Base-by-base conservation (phyloP, 2,888 invertebrate species). In the Amorpha juglandis region DNA sequence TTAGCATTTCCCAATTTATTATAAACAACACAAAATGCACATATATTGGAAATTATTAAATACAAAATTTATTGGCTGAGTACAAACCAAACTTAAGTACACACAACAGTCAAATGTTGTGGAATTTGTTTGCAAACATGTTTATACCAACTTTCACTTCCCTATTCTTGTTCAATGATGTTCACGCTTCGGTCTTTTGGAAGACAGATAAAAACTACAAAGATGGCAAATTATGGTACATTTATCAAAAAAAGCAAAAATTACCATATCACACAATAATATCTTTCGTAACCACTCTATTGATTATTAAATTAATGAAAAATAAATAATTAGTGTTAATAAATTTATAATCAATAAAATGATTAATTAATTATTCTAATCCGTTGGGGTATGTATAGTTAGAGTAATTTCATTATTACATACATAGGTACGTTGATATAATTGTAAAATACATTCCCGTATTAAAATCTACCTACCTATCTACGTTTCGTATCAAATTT, bases 401-500 rank as follows among this genome's bases (percentile, higher is more conserved):
- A 69, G 76, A 77, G 78, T 84, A 85, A 83, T 74, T 78, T 76
- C 70, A 74, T 72, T 74, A 80, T 75, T 79, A 68, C 74, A 73
- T 74, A 74, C 69, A 77, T 80, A 81, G 75, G 75, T 79, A 81
- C 78, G 77, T 83, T 78, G 79, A 81, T 84, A 83, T 79, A 84
- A 83, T 86, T 88, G 84, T 88, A 85, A 86, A 86, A 84, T 87
- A 89, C 86, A 89, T 86, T 88, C 85, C 85, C 87, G 87, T 91
- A 91, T 91, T 92, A 91, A 91, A 62, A 63, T 63, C 63, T 91
- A 90, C 88, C 92, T 92, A 92, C 91, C 92, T 92, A 92, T 84
- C 92, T 92, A 92, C 87, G 76, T 86, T 86, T 91, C 88, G 87
- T 92, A 92, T 91, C 89, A 91, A 91, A 91, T 89, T 88, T 86